Base-by-base conservation (phyloP, 1,140 invertebrate genomes). In the Aricia agestis region DNA sequence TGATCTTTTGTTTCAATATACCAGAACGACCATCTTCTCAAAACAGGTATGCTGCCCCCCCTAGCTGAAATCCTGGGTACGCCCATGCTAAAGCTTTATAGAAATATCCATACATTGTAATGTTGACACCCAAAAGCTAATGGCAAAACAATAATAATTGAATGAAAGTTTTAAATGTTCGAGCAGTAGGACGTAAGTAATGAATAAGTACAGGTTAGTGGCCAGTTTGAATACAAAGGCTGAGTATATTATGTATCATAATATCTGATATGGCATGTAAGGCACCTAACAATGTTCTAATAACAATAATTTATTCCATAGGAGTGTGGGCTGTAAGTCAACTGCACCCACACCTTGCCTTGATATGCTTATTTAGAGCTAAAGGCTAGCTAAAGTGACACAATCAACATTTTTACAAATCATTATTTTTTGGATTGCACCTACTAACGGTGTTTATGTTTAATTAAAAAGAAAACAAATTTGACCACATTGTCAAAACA, bases 261-360 rank as follows among this genome's bases (percentile, higher is more conserved):
- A 57, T 72, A 76, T 78, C 70, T 79, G 73, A 81, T 82, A 82
- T 83, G 81, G 82, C 82, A 82, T 76, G 81, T 84, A 84, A 77
- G 81, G 81, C 73, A 77, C 80, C 82, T 82, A 82, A 89, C 85
- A 89, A 86, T 88, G 85, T 89, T 85, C 83, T 82, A 86, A 87
- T 83, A 79, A 74, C 80, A 85, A 89, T 91, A 89, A 91, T 87
- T 86, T 91, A 91, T 91, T 89, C 89, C 76, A 59, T 73, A 76
- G 69, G 61, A 85, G 87, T 89, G 89, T 91, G 85, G 89, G 86
- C 73, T 77, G 78, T 71, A 52, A 81, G 77, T 73, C 78, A 75
- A 77, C 80, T 73, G 82, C 89, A 85, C 89, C 89, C 89, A 91
- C 89, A 72, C 72, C 78, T 81, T 82, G 77, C 87, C 87, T 89